phyloP scores from a whole-genome alignment of 2,797 vertebrate genomes.

The Neostethus bicornis region DNA sequence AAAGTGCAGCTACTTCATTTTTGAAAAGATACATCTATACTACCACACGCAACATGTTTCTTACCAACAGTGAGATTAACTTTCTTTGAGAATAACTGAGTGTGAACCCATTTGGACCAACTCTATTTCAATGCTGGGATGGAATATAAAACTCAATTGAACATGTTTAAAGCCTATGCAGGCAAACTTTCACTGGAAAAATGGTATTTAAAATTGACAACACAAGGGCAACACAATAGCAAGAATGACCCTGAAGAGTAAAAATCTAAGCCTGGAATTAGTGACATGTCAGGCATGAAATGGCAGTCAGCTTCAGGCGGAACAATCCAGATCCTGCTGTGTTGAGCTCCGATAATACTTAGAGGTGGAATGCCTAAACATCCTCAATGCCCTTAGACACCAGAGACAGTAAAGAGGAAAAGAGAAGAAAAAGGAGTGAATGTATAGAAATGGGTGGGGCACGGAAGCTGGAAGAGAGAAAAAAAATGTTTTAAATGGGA shows the following conservation, averaged over 20 bases:
- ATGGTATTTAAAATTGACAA: too few relatives aligned
- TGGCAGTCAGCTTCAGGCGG: conserved; percentile 27
- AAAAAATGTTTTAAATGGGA: conserved; percentile 5
- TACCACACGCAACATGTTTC: too few relatives aligned
- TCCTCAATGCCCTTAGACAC: conserved; percentile 43
- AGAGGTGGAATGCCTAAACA: conserved; percentile 49
- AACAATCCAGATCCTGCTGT: conserved; percentile 48
- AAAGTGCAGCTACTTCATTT: too few relatives aligned
- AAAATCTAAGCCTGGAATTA: conserved; percentile 47
- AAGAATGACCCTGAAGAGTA: conserved; percentile 49
- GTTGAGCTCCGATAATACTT: conserved; percentile 73
- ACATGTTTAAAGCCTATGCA: too few relatives aligned
- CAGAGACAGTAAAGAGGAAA: conserved; percentile 43
- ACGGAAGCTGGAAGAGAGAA: not conserved
- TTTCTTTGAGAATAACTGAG: too few relatives aligned
- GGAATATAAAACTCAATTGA: too few relatives aligned
- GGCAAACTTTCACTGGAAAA: too few relatives aligned
- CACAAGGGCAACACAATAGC: conserved; percentile 11
- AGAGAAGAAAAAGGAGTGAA: conserved; percentile 32
- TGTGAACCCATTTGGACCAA: too few relatives aligned
- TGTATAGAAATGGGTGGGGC: conserved; percentile 21
- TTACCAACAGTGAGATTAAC: too few relatives aligned
- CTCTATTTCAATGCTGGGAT: too few relatives aligned
- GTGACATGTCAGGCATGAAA: conserved; percentile 38
- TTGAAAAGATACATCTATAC: too few relatives aligned